phyloP scores from a whole-genome alignment of 1,140 invertebrate species.

The Batillaria attramentaria region DNA sequence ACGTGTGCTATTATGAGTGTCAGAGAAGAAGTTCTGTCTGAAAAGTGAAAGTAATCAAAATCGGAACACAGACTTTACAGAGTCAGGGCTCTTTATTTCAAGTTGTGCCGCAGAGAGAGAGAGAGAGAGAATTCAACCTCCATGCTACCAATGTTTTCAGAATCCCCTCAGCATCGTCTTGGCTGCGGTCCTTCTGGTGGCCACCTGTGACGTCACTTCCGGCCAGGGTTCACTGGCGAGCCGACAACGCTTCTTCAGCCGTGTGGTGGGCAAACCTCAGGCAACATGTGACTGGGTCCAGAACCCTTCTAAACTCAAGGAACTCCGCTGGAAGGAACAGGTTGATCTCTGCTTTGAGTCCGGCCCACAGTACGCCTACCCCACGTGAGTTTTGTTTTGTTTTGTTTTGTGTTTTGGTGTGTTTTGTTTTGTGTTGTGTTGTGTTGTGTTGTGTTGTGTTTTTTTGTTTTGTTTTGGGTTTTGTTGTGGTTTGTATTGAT shows the following conservation, averaged over 20 bases:
- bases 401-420: not conserved
- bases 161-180: constrained; percentile 3
- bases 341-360: constrained; percentile 28
- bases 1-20: not conserved
- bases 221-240: not conserved
- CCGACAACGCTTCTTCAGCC: constrained; percentile 10
- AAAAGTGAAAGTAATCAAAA: too few species aligned
- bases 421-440: not conserved
- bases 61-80: too few species aligned
- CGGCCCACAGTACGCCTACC: constrained; percentile 18
- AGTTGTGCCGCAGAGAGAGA: not conserved
- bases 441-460: not conserved
- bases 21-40: too few species aligned
- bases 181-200: constrained; percentile 8
- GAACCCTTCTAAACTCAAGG: constrained; percentile 6
- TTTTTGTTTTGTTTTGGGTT: too few species aligned
- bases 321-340: constrained; percentile 17
- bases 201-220: constrained; percentile 5
- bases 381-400: not conserved
- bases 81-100: not conserved
- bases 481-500: too few species aligned
- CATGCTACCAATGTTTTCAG: not conserved
- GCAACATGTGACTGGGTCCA: constrained; percentile 8
- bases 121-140: not conserved
- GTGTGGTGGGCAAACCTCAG: not conserved